A percentile compares a stretch with the other conserved stretches of the same genome.
These are phyloP conservation scores for Enteromius argenteus DNA, from an alignment of 2,797 vertebrate genomes.

Conservation along the genomic window DNA sequence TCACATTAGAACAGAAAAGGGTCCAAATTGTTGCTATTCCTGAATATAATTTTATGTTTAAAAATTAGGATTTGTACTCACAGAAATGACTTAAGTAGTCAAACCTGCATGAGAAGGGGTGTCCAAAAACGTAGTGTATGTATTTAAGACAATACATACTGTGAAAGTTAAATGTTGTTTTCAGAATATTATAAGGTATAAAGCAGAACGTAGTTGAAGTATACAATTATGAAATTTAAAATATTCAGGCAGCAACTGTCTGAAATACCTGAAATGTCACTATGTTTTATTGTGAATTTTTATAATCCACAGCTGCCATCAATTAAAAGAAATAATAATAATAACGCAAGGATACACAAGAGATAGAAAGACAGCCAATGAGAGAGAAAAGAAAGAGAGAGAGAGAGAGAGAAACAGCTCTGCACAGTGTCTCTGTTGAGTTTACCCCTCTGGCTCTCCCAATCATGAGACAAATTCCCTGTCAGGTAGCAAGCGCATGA, in stretches of 20 bases:
- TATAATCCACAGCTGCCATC: neutral
- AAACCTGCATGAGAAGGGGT: too few species aligned
- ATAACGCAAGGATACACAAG: neutral
- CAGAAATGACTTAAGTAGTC: too few species aligned
- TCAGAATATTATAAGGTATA: neutral
- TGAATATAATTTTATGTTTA: too few species aligned
- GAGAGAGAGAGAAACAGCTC: neutral
- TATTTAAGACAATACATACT: neutral
- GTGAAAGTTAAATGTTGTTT: neutral
- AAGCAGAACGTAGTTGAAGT: neutral
- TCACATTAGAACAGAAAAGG: neutral
- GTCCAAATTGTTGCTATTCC: too few species aligned
- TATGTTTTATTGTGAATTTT: neutral
- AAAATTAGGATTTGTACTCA: too few species aligned
- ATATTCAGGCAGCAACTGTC: neutral
- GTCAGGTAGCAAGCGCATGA: conserved; percentile 42
- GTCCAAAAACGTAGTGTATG: too few species aligned
- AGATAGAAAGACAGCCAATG: conserved; percentile 7
- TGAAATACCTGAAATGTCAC: neutral
- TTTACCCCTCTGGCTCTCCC: conserved; percentile 54
- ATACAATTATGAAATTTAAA: neutral
- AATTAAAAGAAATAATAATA: neutral
- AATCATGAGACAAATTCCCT: conserved; percentile 47
- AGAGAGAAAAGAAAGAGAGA: neutral
- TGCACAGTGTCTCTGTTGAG: conserved; percentile 43